Evolutionary conservation across 1,140 invertebrate genomes (phyloP).

Genomic region (Apocrypta bakeri): DNA sequence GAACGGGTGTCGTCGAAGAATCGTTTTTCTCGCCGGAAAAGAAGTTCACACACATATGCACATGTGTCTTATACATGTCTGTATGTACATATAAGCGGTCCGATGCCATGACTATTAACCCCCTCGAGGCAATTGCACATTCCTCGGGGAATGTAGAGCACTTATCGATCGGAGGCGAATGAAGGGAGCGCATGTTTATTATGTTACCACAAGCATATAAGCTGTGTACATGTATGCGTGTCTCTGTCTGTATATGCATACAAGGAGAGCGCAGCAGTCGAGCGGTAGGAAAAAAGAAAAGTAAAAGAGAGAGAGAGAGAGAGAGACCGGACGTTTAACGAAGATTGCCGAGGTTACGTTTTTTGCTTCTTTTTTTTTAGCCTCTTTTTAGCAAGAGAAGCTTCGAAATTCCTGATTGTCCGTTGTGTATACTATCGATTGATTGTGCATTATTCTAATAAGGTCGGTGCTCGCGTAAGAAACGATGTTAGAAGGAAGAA

Average conservation of each 20-base stretch:
- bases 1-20: constrained; percentile 16
- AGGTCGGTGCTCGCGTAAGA: not conserved
- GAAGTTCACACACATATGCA: not conserved
- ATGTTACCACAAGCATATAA: constrained; percentile 33
- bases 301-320: not conserved
- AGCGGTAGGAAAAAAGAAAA: constrained; percentile 13
- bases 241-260: no score
- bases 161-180: constrained; percentile 47
- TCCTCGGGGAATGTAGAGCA: constrained; percentile 50
- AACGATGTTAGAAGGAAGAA: not conserved
- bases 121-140: constrained; percentile 47
- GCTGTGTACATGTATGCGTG: not conserved
- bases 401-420: not conserved
- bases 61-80: not conserved
- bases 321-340: constrained; percentile 20
- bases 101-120: constrained; percentile 41
- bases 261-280: not conserved
- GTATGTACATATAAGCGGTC: not conserved
- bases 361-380: not conserved
- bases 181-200: constrained; percentile 50
- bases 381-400: not conserved
- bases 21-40: not conserved
- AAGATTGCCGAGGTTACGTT: constrained; percentile 15
- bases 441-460: not conserved
- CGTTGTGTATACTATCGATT: not conserved